Percentiles rank a stretch among this genome's conserved stretches.
These are phyloP conservation scores for Bungarus multicinctus DNA, from an alignment of 2,113 vertebrate species.

Conservation along the genomic window DNA sequence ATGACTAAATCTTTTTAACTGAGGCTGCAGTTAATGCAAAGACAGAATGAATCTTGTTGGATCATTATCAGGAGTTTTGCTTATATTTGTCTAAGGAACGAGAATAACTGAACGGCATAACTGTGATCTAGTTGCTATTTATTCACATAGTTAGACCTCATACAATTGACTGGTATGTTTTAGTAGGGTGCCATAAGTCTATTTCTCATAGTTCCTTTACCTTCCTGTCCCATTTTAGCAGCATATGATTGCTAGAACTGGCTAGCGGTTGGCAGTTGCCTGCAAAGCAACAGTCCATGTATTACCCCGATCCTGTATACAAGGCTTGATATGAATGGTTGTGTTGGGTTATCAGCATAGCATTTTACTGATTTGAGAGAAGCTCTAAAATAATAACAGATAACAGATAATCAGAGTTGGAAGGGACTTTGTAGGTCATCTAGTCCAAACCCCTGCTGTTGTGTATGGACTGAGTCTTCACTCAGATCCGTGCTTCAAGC, in stretches of 20 bases:
- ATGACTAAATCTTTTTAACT: background rate
- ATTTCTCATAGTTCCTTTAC: background rate
- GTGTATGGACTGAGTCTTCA: too few relatives aligned
- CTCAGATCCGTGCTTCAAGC: too few relatives aligned
- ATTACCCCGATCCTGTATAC: background rate
- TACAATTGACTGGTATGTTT: background rate
- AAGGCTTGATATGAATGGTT: background rate
- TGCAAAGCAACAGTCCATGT: background rate
- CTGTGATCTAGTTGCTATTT: background rate
- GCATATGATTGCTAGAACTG: background rate
- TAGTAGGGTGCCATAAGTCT: background rate
- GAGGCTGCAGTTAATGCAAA: background rate
- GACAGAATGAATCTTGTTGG: background rate
- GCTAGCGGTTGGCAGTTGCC: background rate
- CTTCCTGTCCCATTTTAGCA: background rate
- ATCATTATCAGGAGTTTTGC: background rate
- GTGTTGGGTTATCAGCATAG: background rate
- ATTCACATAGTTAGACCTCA: background rate
- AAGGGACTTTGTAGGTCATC: too few relatives aligned
- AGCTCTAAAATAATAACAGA: background rate
- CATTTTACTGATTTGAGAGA: background rate
- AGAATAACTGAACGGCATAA: background rate
- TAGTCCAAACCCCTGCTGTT: too few relatives aligned
- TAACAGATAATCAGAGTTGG: too few relatives aligned
- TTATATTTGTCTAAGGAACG: background rate